Base-by-base conservation (phyloP, 1,140 invertebrate species). In the Belonocnema kinseyi region DNA sequence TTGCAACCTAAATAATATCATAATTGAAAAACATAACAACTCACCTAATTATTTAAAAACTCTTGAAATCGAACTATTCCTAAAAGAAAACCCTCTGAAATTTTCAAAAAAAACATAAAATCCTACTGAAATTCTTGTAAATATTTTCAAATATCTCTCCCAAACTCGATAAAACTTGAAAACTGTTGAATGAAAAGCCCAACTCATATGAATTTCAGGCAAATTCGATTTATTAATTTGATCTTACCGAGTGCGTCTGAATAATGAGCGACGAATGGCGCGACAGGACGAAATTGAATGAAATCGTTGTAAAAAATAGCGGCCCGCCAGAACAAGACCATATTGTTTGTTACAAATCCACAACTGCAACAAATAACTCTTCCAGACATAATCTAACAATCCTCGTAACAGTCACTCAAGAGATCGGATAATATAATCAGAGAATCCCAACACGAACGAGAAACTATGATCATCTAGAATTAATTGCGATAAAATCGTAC, bases 281-380 rank as follows among this genome's bases (percentile, higher is more conserved):
- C 61, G 61, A 66, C 61, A n/a, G n/a, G n/a, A 46, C 33, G 61
- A 46, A 66, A 66, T 40, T 66, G 58, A 66, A 66, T 66, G 3
- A 66, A 66, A 40, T 66, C 61, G 61, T 66, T 66, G 40, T 66
- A 66, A 66, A 66, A 66, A 66, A 66, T 66, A 66, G 46, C 61
- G 61, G 40, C 61, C 46, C 61, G 26, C 61, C 33, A 46, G 16
- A 16, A 61, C 8, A 16, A 61, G 2, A 40, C 26, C 21, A 40
- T 66, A 40, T 66, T 16, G 61, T 3, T 66, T 40, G 58, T 66
- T 66, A 66, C 61, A 66, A 66, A 66, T 66, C 8, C n/a, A 14
- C 40, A 66, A 6, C n/a, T 66, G 21, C 40, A 66, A 66, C 61
- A 66, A 66, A 66, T 66, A 66, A 66, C 61, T 66, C 21, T 40